These are phyloP conservation scores for Eupithecia exiguata DNA, from an alignment of 2,888 invertebrate species.

Conservation along the genomic window DNA sequence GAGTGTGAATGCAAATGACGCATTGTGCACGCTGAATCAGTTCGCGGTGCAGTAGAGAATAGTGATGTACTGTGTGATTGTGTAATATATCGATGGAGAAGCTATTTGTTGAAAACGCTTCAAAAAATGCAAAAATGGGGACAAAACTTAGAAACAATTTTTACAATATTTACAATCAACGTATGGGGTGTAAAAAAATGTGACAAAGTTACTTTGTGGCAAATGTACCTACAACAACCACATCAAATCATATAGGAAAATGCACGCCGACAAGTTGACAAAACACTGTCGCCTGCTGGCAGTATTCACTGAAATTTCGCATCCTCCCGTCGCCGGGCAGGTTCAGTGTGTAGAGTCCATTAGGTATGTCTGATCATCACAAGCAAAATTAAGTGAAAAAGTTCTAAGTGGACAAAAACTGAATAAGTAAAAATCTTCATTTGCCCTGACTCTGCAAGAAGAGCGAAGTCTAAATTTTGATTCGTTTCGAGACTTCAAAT, in stretches of 20 bases:
- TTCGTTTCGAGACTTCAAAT: conserved; percentile 32
- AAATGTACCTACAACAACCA: too few species aligned
- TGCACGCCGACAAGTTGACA: background rate
- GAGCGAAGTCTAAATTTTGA: conserved; percentile 31
- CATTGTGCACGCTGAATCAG: conserved; percentile 61
- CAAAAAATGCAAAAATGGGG: background rate
- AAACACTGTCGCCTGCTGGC: background rate
- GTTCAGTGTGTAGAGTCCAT: background rate
- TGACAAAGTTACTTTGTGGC: too few species aligned
- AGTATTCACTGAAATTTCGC: background rate
- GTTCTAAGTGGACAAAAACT: background rate
- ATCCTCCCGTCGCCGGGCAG: background rate
- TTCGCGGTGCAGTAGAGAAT: conserved; percentile 40
- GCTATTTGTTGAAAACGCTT: background rate
- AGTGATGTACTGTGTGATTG: conserved; percentile 17
- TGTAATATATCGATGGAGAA: conserved; percentile 5
- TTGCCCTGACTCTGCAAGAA: conserved; percentile 24
- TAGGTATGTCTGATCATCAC: background rate
- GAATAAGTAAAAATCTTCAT: background rate
- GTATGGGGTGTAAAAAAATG: too few species aligned
- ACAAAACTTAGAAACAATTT: background rate
- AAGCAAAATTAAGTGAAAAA: background rate
- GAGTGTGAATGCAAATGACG: conserved; percentile 61
- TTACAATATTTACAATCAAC: background rate
- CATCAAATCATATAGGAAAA: background rate